A percentile compares a stretch with the other conserved stretches of the same genome.
Conservation (phyloP, 2,888 invertebrate genomes). For the Drosophila percnosoma region DNA sequence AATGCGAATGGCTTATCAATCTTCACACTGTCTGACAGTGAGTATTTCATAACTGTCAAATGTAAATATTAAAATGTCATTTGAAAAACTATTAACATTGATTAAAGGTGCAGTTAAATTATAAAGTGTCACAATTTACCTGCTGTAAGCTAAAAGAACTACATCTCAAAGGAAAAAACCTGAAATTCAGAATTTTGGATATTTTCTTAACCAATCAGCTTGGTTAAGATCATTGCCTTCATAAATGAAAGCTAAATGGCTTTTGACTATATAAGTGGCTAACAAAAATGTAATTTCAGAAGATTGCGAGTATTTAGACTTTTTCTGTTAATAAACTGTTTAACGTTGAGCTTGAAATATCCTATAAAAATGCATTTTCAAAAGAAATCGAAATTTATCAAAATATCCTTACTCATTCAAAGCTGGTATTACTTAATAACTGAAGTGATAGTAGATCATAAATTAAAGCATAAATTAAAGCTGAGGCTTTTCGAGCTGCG, state of each 20-base stretch:
- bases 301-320: background rate
- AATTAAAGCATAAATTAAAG: slow-evolving; percentile 30
- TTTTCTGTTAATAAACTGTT: background rate
- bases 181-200: rapidly evolving
- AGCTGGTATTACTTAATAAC: background rate
- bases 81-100: background rate
- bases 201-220: background rate
- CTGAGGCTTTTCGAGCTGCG: background rate
- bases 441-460: no score
- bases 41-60: background rate
- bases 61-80: background rate
- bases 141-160: background rate
- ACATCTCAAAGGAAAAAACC: background rate
- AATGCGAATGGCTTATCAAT: background rate
- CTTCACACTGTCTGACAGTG: background rate
- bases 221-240: background rate
- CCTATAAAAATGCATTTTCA: background rate
- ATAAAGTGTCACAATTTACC: background rate
- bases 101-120: no score
- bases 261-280: background rate
- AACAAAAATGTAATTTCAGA: background rate
- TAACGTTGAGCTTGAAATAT: background rate
- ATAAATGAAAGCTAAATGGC: background rate
- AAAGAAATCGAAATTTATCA: background rate
- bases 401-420: background rate